Evolutionary conservation across 2,888 invertebrate genomes (phyloP), one percentile per base, ranked within the genome.

Genomic region (Smittia aterrima): DNA sequence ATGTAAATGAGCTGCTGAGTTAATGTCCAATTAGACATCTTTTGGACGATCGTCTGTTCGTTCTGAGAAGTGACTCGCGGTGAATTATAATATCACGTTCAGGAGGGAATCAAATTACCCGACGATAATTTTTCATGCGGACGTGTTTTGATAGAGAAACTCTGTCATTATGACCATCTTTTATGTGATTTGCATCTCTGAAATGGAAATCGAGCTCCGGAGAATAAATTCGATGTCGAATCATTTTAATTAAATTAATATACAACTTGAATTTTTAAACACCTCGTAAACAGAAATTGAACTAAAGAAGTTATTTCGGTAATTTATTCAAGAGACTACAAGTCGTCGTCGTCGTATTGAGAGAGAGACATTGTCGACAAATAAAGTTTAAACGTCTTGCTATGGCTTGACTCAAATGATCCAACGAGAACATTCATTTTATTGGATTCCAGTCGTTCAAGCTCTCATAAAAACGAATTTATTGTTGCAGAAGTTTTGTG

Each of bases 1-100:
- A 58, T 58, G 58, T 58, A 58, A 58, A 58, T 58, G 7, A 58
- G 58, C 58, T 58, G 58, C 58, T 58, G 58, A 58, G 58, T 58
- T 58, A 58, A 58, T 58, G 58, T 22, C 58, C 58, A 58, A 58
- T 58, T 58, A 58, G 58, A 58, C 20, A 58, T 58, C 58, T 58
- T 58, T 58, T 22, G 47, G 58, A 58, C 22, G 20, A 6, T 58
- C 58, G 9, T 58, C 9, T 22, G 11, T 47, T 47, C 11, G 47
- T 58, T 22, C 58, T 58, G 16, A 22, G 58, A 58, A 58, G 18
- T 4, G 20, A 58, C 58, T 58, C 20, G 58, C 16, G 22, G 2
- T 58, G 58, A 58, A 58, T 58, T 58, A 58, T 58, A 58, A 58
- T 47, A 58, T 58, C 18, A 20, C 4, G 20, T 58, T 58, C 22